Percentiles rank a stretch among this genome's conserved stretches.
Conservation (phyloP, 2,888 invertebrate genomes). For the Drosophila anomalata region DNA sequence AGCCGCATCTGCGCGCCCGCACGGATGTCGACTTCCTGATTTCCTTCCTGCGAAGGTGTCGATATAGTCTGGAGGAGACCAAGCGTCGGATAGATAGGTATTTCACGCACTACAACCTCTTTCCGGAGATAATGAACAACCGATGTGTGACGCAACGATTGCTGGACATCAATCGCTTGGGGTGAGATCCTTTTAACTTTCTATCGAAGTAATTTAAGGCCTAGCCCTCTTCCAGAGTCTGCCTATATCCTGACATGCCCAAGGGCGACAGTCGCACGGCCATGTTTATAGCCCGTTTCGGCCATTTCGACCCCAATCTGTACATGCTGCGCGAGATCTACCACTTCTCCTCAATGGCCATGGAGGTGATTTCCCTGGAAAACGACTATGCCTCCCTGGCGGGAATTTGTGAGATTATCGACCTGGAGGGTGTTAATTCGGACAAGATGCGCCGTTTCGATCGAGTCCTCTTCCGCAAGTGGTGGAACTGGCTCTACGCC, state of each 20-base stretch:
- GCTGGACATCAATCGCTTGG: constrained; percentile 72
- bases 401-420: constrained; percentile 75
- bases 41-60: constrained; percentile 73
- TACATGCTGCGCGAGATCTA: constrained; percentile 72
- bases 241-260: constrained; percentile 73
- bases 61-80: constrained; percentile 78
- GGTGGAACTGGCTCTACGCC: constrained; percentile 71
- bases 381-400: constrained; percentile 78
- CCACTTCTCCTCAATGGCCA: constrained; percentile 73
- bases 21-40: constrained; percentile 76
- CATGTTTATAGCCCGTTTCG: constrained; percentile 73
- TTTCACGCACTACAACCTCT: constrained; percentile 70
- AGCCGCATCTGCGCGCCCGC: constrained; percentile 84
- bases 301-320: constrained; percentile 70
- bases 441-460: constrained; percentile 70
- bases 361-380: constrained; percentile 77
- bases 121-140: constrained; percentile 73
- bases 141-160: constrained; percentile 69
- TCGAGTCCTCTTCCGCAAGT: constrained; percentile 66
- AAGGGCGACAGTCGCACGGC: constrained; percentile 72
- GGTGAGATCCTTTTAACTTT: constrained; percentile 55
- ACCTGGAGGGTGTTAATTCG: constrained; percentile 64
- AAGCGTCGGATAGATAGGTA: constrained; percentile 76
- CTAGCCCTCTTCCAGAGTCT: constrained; percentile 41
- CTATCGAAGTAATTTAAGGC: not conserved